Percentiles rank a stretch among this genome's conserved stretches.
Evolutionary conservation across 1,140 invertebrate species (phyloP).

Genomic region (Limonius californicus): DNA sequence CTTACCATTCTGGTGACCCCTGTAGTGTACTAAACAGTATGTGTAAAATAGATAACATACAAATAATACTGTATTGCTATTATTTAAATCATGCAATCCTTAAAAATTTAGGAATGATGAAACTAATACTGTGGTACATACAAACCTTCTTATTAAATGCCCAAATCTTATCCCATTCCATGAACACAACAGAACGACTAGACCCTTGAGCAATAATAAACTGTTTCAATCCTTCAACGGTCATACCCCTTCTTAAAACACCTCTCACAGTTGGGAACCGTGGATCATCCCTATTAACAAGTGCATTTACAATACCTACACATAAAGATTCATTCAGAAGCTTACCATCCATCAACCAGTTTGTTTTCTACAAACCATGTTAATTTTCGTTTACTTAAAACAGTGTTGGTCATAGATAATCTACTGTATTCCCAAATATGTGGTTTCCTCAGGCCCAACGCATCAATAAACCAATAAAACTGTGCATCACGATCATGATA

Average conservation of each 20-base stretch:
- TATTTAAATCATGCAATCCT: background rate
- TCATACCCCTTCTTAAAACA: slow-evolving; percentile 92
- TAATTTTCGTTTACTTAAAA: slow-evolving; percentile 94
- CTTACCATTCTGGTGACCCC: too few species aligned
- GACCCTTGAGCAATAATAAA: slow-evolving; percentile 99
- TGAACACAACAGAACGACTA: slow-evolving; percentile 93
- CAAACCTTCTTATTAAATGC: slow-evolving; percentile 94
- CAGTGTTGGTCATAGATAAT: slow-evolving; percentile 94
- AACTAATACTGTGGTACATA: too few species aligned
- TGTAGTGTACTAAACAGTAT: background rate
- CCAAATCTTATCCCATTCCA: slow-evolving; percentile 99
- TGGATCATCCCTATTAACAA: slow-evolving; percentile 97
- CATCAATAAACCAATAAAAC: slow-evolving; percentile 95
- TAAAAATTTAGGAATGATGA: too few species aligned
- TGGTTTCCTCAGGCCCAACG: slow-evolving; percentile 80
- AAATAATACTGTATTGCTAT: slow-evolving; percentile 3
- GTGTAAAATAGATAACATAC: background rate
- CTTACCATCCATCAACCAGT: slow-evolving; percentile 92
- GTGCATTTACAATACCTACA: too few species aligned
- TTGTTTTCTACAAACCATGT: slow-evolving; percentile 96
- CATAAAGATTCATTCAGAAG: slow-evolving; percentile 7
- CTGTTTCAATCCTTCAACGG: slow-evolving; percentile 93
- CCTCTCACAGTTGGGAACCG: slow-evolving; percentile 97
- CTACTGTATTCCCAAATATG: slow-evolving; percentile 93
- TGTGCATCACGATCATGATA: slow-evolving; percentile 98